A percentile compares a stretch with the other conserved stretches of the same genome.
phyloP scores from a whole-genome alignment of 1,140 invertebrate genomes.

The Micrasema minimum region DNA sequence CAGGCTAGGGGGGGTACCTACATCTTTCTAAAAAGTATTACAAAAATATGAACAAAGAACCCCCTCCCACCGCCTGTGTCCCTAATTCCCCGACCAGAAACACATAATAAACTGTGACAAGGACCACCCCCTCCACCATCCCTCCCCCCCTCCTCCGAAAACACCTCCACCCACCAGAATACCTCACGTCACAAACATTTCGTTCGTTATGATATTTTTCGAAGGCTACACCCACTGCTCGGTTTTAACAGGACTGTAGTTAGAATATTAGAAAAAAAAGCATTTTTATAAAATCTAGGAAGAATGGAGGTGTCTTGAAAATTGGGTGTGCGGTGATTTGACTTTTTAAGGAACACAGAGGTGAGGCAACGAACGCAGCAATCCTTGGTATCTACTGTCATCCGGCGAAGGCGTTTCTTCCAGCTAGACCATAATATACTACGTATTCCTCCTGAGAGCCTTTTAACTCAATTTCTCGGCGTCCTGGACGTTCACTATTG shows the following conservation, averaged over 20 bases:
- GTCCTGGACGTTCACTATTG: too few species aligned
- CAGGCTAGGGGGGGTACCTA: constrained; percentile 23
- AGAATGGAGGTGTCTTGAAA: too few species aligned
- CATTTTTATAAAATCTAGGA: too few species aligned
- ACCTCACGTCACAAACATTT: constrained; percentile 53
- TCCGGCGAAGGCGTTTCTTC: too few species aligned
- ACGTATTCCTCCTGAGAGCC: too few species aligned
- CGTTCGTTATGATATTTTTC: constrained; percentile 53
- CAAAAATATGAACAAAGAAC: constrained; percentile 41
- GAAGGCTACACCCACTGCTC: constrained; percentile 41
- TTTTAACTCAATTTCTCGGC: too few species aligned
- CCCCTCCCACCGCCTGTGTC: neutral
- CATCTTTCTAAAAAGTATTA: constrained; percentile 36
- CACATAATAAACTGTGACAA: constrained; percentile 52
- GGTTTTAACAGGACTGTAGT: neutral
- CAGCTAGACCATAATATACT: too few species aligned
- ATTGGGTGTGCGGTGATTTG: too few species aligned
- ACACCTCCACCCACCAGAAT: constrained; percentile 10
- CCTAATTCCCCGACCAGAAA: constrained; percentile 34
- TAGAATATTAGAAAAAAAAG: too few species aligned
- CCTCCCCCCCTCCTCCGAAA: neutral
- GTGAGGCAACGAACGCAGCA: too few species aligned
- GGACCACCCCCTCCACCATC: constrained; percentile 18
- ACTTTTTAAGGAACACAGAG: too few species aligned
- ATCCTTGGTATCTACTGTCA: too few species aligned